Conservation (phyloP, 1,140 invertebrate genomes). For the Linepithema humile region DNA sequence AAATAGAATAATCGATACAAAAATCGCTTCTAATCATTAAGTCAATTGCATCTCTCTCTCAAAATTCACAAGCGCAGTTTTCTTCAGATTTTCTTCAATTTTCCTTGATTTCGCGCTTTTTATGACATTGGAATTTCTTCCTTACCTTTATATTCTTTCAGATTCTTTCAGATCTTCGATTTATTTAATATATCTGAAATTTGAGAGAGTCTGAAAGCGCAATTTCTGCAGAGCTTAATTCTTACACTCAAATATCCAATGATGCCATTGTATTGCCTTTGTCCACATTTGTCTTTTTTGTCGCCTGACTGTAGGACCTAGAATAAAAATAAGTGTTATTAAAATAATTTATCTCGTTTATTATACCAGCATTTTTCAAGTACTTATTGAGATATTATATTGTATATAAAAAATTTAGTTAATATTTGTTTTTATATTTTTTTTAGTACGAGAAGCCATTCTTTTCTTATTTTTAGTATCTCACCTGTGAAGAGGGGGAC, state of each 20-base stretch:
- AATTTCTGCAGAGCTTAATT: conserved; percentile 12
- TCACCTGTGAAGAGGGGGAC: conserved; percentile 14
- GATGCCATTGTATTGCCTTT: conserved; percentile 22
- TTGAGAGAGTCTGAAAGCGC: neutral
- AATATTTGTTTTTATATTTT: neutral
- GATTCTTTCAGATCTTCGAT: neutral
- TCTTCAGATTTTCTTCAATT: neutral
- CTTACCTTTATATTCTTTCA: neutral
- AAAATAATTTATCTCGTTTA: neutral
- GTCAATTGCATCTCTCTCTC: neutral
- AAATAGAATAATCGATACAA: conserved; percentile 44
- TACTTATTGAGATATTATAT: neutral
- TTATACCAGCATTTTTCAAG: conserved; percentile 3
- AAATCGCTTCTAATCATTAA: neutral
- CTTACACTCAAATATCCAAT: conserved; percentile 25
- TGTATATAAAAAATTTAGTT: neutral
- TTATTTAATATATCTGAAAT: neutral
- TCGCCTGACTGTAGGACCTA: conserved; percentile 23
- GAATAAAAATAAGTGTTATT: conserved; percentile 34
- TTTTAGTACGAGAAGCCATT: too few relatives aligned
- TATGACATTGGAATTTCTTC: neutral
- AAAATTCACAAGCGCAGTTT: neutral
- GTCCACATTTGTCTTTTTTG: conserved; percentile 45
- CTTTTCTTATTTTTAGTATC: neutral
- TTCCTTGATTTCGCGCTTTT: neutral